These are phyloP conservation scores for Urosaurus nigricauda DNA, from an alignment of 2,797 vertebrate species.

Conservation along the genomic window DNA sequence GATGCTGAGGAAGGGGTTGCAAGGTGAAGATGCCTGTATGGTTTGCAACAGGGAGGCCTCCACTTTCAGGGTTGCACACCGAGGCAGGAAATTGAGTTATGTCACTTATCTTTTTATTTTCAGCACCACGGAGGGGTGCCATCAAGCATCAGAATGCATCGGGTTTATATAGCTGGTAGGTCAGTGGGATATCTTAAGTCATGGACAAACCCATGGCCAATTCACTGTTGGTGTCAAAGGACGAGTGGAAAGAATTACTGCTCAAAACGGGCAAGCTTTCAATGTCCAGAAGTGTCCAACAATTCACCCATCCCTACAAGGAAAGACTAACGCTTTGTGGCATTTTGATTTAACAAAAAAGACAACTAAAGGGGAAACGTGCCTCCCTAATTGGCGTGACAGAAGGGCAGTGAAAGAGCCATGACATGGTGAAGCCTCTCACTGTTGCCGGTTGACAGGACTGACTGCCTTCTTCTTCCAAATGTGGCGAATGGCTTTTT, in stretches of 20 bases:
- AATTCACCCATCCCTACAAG: neutral
- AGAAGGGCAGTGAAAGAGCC: neutral
- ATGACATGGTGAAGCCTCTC: neutral
- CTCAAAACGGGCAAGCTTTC: neutral
- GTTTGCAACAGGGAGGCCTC: no score
- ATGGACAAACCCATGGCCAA: neutral
- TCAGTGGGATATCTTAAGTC: neutral
- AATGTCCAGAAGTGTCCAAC: neutral
- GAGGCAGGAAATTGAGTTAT: neutral
- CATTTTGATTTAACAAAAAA: neutral
- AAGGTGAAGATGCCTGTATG: no score
- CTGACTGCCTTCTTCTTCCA: neutral
- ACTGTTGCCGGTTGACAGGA: neutral
- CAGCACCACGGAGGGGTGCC: neutral
- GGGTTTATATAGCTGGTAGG: neutral
- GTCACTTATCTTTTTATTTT: neutral
- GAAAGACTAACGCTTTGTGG: constrained; percentile 4
- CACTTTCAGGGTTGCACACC: neutral
- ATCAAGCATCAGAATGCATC: neutral
- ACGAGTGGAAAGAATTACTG: neutral
- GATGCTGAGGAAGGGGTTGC: neutral
- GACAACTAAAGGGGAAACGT: neutral
- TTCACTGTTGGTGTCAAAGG: neutral
- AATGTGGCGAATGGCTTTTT: neutral
- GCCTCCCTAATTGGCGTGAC: neutral